Conservation (phyloP, 2,888 invertebrate genomes). For the Tachystola acroxantha region DNA sequence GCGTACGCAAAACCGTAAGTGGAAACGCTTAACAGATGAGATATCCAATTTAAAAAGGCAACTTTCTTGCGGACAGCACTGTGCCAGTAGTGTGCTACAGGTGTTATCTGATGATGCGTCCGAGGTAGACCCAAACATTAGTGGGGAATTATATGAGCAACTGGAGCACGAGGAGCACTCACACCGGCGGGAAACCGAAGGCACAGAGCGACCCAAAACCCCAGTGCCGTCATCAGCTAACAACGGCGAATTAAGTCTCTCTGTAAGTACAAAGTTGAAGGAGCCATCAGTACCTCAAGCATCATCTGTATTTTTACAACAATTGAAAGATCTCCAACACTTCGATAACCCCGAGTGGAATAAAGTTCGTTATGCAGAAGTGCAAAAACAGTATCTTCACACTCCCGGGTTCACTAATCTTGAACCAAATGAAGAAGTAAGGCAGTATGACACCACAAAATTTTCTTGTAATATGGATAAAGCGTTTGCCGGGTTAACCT, state of each 20-base stretch:
- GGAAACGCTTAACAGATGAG: not conserved
- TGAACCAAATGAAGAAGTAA: conserved; percentile 12
- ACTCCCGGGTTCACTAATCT: conserved; percentile 11
- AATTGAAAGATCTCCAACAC: not conserved
- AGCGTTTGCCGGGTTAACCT: not conserved
- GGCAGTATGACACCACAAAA: conserved; percentile 6
- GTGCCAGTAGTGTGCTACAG: not conserved
- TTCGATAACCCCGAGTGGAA: not conserved
- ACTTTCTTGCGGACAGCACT: not conserved
- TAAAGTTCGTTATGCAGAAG: not conserved
- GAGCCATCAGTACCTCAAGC: conserved; percentile 3
- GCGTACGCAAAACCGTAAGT: not conserved
- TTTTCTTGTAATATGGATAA: not conserved
- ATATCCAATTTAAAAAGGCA: not conserved
- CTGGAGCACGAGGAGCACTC: not conserved
- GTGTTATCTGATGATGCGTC: not conserved
- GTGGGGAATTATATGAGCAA: not conserved
- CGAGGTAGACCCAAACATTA: not conserved
- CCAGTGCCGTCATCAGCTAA: not conserved
- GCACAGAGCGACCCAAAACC: too few relatives aligned
- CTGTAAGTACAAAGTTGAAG: conserved; percentile 24
- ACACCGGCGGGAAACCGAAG: not conserved
- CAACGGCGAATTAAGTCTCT: not conserved
- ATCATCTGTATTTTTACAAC: not conserved
- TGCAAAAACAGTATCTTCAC: conserved; percentile 3